Base-by-base conservation (phyloP, 2,797 vertebrate species). In the Cryptoblepharus egeriae region DNA sequence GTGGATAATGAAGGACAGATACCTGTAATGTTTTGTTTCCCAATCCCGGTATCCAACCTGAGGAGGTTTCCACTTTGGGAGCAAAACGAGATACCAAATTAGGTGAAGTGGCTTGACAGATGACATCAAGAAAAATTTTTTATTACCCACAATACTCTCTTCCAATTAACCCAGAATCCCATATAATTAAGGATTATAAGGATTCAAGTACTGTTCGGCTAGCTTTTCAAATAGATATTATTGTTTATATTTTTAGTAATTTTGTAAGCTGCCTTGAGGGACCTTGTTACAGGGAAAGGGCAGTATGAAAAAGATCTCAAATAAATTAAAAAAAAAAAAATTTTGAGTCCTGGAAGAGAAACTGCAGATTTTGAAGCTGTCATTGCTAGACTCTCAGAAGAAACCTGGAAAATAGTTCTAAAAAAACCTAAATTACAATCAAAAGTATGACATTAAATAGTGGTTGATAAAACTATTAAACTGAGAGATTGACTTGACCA, bases 361-460 rank as follows among this genome's bases (percentile, higher is more conserved):
- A 18, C 30, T 18, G 15, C 1, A 30, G 35, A 7, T 37, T 22
- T 75, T 28, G 39, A n/a, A 76, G n/a, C n/a, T 42, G n/a, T 45
- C 58, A 26, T n/a, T 60, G 28, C 16, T 55, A 45, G 37, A 24
- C 1, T 18, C 11, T 65, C 28, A 18, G 28, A 16, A 13, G 28
- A 42, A 71, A 37, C 10, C 28, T 24, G 37, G 58, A 15, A 52
- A 52, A 58, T 75, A 35, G 63, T 37, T 63, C 28, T 49, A 13
- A 2, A 30, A 16, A 42, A 26, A 24, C 37, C n/a, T n/a, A n/a
- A 11, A 16, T 2, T 0, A 16, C 30, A 64, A 7, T 39, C n/a
- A 24, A 24, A 68, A 81, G 64, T 81, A 57, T 42, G 28, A n/a
- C 30, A 67, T 76, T 76, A 69, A 75, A 42, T 49, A 32, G 22